These are phyloP conservation scores for Picathartes gymnocephalus DNA, from an alignment of 2,113 vertebrate genomes.

Conservation along the genomic window DNA sequence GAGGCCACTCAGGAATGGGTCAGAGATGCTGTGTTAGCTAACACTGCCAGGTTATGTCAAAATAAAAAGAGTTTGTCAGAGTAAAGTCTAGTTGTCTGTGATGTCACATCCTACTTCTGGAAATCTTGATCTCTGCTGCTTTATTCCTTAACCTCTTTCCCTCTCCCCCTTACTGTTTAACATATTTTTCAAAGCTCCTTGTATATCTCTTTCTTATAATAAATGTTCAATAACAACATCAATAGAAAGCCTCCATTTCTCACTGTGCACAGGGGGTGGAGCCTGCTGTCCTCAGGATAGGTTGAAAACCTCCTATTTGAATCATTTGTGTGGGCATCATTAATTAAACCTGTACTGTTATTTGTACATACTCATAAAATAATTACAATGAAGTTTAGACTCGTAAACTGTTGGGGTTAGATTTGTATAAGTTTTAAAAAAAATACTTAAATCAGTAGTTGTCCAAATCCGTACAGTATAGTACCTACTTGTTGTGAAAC, in stretches of 20 bases:
- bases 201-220: background rate
- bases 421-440: background rate
- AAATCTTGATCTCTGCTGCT: background rate
- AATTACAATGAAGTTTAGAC: background rate
- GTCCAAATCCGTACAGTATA: background rate
- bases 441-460: background rate
- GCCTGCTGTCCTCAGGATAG: background rate
- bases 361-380: background rate
- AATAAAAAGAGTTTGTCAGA: background rate
- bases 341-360: background rate
- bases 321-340: background rate
- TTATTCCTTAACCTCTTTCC: background rate
- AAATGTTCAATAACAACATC: background rate
- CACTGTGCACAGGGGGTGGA: background rate
- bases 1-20: constrained; percentile 1
- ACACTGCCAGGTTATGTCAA: background rate
- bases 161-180: background rate
- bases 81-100: background rate
- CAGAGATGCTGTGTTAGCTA: background rate
- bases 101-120: background rate
- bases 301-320: background rate
- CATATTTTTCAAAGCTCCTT: background rate
- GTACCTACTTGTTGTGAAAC: background rate
- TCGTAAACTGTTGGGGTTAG: background rate
- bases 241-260: background rate